A percentile compares a stretch with the other conserved stretches of the same genome.
Evolutionary conservation across 2,797 vertebrate genomes (phyloP).

Genomic region (Acrossocheilus fasciatus): DNA sequence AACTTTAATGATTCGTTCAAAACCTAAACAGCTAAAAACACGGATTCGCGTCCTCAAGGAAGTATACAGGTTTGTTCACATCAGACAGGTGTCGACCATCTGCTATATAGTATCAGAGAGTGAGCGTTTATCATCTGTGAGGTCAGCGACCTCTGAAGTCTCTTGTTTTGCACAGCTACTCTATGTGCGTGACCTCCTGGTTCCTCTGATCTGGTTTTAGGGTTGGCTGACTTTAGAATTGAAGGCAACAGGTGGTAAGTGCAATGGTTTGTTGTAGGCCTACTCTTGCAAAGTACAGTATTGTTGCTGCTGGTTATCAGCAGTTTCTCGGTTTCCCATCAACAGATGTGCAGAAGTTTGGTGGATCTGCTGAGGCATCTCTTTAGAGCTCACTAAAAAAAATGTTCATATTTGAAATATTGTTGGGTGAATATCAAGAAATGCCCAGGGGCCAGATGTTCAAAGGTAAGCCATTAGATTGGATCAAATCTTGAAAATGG

Average conservation of each 20-base stretch:
- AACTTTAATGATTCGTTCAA: neutral
- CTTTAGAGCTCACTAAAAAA: neutral
- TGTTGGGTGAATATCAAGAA: neutral
- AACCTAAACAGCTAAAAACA: neutral
- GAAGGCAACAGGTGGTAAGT: conserved; percentile 19
- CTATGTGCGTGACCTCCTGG: neutral
- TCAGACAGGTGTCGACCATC: conserved; percentile 3
- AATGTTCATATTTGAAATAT: neutral
- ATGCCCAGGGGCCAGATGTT: neutral
- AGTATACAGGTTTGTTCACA: neutral
- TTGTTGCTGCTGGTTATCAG: neutral
- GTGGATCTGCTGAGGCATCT: neutral
- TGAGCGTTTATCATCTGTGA: neutral
- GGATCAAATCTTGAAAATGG: too few relatives aligned
- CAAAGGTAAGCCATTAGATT: too few relatives aligned
- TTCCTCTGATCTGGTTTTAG: neutral
- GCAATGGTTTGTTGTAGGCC: neutral
- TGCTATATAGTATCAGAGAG: neutral
- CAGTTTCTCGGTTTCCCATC: neutral
- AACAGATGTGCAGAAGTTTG: neutral
- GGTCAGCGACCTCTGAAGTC: neutral
- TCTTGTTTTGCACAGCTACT: neutral
- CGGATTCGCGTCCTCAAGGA: neutral
- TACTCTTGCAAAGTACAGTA: neutral
- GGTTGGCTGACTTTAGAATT: neutral